Evolutionary conservation across 2,888 invertebrate genomes (phyloP).

Genomic region (Dusona sp.): DNA sequence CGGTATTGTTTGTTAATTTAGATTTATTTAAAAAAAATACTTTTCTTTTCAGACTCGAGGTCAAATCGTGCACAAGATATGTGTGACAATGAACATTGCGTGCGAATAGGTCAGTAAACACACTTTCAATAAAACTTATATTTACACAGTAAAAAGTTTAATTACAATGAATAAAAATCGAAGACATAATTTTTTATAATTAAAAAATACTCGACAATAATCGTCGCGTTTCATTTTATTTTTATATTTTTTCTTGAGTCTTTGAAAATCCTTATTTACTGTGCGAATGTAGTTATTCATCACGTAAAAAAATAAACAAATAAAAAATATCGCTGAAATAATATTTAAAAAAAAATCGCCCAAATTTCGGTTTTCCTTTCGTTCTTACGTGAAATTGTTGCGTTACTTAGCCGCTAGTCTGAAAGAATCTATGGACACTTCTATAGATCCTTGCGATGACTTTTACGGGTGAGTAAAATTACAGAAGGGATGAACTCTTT

Average conservation of each 20-base stretch:
- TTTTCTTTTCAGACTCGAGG: conserved; percentile 73
- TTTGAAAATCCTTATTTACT: neutral
- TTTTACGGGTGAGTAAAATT: conserved; percentile 88
- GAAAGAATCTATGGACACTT: conserved; percentile 90
- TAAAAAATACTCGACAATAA: neutral
- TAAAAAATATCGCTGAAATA: neutral
- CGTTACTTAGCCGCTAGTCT: conserved; percentile 89
- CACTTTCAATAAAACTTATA: conserved; percentile 17
- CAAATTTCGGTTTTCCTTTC: conserved; percentile 32
- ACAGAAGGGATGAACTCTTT: conserved; percentile 33
- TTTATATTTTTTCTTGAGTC: neutral
- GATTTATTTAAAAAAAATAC: neutral
- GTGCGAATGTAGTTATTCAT: neutral
- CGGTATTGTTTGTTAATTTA: neutral
- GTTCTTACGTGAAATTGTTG: conserved; percentile 67
- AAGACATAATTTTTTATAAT: neutral
- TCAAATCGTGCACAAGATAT: conserved; percentile 73
- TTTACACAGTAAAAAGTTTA: neutral
- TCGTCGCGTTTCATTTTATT: neutral
- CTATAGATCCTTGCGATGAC: conserved; percentile 91
- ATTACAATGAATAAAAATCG: neutral
- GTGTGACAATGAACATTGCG: conserved; percentile 89
- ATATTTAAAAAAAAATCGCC: neutral
- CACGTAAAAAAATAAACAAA: neutral
- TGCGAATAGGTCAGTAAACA: conserved; percentile 85